Base-by-base conservation (phyloP, 1,140 invertebrate genomes). In the Panagrolaimus sp. region DNA sequence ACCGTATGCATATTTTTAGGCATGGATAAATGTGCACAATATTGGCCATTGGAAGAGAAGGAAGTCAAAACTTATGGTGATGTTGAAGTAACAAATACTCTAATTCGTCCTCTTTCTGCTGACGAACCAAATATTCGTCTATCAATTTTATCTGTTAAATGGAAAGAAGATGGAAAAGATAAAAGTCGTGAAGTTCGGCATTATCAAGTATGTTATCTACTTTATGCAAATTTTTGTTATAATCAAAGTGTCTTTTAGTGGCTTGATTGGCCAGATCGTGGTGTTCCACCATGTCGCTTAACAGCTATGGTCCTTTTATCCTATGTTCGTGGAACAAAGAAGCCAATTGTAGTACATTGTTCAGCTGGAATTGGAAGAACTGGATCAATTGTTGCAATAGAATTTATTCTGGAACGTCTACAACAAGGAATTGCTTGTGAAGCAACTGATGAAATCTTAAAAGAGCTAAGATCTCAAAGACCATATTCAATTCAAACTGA, bases 321-420 rank as follows among this genome's bases (percentile, higher is more conserved):
- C 3, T 58, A 46, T 10, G 71, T 76, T 6, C 75, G 75, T 63
- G 75, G 68, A 14, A 71, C 68, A 43, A 78, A 65, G 63, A 78
- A 78, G 28, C 75, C 75, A 4, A 76, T 76, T 38, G 26, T 76
- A 10, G 75, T 78, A 17, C 75, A 76, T 43, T 76, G 75, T 32
- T 75, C 72, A 1, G 74, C 74, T 1, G 74, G 75, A 45, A 76
- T 76, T 45, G 75, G 75, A 12, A 76, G 75, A 1, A 76, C 75
- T 14, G 75, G 75, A 38, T 68, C 70, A 14, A 70, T 76, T 43
- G 75, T 76, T 14, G 75, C 75, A 43, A 76, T 76, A 44, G 68
- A 66, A 24, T 75, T 74, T 47, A 75, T 76, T 21, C 67, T 78
- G 17, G 75, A 76, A 38, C 65, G 68, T n/a, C 44, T 76, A 48